Base-by-base conservation (phyloP, 2,797 vertebrate species). In the Siniperca obscura region DNA sequence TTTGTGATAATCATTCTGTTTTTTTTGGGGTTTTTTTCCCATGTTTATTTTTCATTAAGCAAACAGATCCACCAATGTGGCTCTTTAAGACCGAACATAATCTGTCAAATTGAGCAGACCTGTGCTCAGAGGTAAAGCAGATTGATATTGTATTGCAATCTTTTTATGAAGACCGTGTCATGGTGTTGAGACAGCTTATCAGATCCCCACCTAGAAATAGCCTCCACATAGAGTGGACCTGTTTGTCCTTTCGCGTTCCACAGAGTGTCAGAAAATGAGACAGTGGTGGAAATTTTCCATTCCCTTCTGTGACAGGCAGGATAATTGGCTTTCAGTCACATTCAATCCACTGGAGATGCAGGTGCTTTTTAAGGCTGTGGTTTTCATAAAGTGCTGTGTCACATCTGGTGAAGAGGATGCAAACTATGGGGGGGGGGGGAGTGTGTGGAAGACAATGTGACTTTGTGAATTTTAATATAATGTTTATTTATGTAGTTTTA, bases 311-410 rank as follows among this genome's bases (percentile, higher is more conserved):
- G 91, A 90, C 91, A 86, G 86, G 81, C 69, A 0, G 79, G 86
- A 90, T 91, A 91, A 93, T 90, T 92, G 91, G 87, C 89, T 91
- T 85, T 85, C 88, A 87, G 84, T 88, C 88, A 88, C 88, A 87
- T 61, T 48, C 70, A 52, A 62, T 83, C 70, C 14, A 6, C 48
- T 40, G 62, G 74, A 86, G 82, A 25, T 79, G 84, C 80, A 86
- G 87, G 74, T 85, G 86, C 70, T 74, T 86, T 70, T 69, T 34
- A 36, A 71, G 70, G 65, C n/a, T 13, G 1, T 46, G 61, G 46
- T 80, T 84, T 80, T 89, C 81, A 82, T 79, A 84, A 75, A 87
- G 65, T 78, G 71, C 75, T 17, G 56, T 48, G 81, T 78, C 74
- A 80, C 71, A 70, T 85, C 82, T 68, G 82, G 78, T 81, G 74